Base-by-base conservation (phyloP, 2,888 invertebrate species). In the Thymelicus acteon region DNA sequence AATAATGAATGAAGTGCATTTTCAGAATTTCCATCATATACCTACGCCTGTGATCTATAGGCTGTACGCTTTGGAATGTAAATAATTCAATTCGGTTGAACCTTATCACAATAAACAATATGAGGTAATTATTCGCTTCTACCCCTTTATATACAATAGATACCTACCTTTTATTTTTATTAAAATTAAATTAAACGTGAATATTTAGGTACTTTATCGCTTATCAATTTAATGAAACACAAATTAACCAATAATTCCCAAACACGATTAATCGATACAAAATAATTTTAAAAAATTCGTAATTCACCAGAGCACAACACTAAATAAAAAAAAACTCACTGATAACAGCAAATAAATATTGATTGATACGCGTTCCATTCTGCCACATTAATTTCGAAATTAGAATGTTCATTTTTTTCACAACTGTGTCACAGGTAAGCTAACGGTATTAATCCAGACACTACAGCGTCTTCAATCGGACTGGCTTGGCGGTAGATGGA, bases 291-390 rank as follows among this genome's bases (percentile, higher is more conserved):
- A 60, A 40, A 61, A 8, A 40, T 40, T 48, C 37, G 12, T 19
- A 58, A 24, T 24, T 44, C 24, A 24, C 44, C 54, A 57, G 10
- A 37, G 13, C 15, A 39, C 40, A 63, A 39, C 57, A 60, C 47
- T 37, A 69, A 73, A 72, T 71, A 72, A 71, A 72, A 54, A 63
- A 72, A 68, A 75, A 92, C 93, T 93, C 75, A 93, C 93, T 85
- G 57, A 93, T 82, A 72, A 88, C 84, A 5, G 92, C 92, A 72
- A 93, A 91, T 67, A 93, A 73, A 82, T 93, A 93, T 76, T 93
- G 93, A 75, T 92, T 92, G 72, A 93, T 85, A 73, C 93, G 81
- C 64, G 86, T 86, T 61, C 93, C 93, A 82, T 89, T 92, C 69
- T 85, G 80, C 89, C 89, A 90, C 85, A 86, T 84, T 12, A 92